Conservation (phyloP, 2,113 vertebrate genomes). For the Cheirogaleus medius region DNA sequence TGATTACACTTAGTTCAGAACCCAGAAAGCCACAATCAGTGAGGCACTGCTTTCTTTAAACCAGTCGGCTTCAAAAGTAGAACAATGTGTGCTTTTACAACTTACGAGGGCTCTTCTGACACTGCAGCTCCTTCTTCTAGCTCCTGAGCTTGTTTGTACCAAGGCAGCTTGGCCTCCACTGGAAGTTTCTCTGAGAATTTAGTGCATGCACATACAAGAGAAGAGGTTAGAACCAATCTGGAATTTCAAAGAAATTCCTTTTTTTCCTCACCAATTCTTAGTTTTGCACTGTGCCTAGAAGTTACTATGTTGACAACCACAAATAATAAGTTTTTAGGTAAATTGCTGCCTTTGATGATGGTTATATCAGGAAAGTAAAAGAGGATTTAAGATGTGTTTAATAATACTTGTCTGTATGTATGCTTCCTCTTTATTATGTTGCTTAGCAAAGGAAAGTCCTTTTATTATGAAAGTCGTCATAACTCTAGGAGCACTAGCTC, state of each 20-base stretch:
- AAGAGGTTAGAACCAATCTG: conserved; percentile 39
- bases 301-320: background rate
- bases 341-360: background rate
- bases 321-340: background rate
- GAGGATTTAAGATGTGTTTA: background rate
- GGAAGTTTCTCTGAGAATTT: conserved; percentile 91
- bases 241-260: background rate
- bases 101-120: conserved; percentile 96
- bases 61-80: background rate
- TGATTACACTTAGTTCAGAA: background rate
- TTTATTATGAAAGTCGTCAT: background rate
- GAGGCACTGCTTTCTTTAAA: background rate
- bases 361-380: conserved; percentile 43
- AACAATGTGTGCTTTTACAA: conserved; percentile 65
- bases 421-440: background rate
- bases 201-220: conserved; percentile 44
- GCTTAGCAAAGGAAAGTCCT: background rate
- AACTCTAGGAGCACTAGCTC: conserved; percentile 45
- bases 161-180: conserved; percentile 94
- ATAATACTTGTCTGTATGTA: background rate
- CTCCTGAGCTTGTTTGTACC: conserved; percentile 98
- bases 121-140: conserved; percentile 91
- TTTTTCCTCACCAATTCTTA: background rate
- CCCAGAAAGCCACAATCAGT: background rate
- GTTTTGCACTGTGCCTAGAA: background rate